Base-by-base conservation (phyloP, 2,113 vertebrate species). In the Lathamus discolor region DNA sequence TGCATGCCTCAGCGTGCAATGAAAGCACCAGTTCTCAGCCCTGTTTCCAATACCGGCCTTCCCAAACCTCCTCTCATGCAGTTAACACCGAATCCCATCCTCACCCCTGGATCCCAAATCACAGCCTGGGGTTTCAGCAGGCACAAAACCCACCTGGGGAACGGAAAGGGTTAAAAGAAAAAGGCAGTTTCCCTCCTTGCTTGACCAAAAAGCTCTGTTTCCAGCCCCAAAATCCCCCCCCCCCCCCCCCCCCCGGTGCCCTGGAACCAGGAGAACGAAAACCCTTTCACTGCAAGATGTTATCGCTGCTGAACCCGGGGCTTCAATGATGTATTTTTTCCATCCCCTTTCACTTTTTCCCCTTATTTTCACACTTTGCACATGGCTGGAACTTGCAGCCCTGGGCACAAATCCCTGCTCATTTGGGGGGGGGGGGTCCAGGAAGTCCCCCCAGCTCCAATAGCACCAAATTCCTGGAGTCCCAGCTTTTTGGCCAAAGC, bases 391-490 rank as follows among this genome's bases (percentile, higher is more conserved):
- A 52, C 33, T 22, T 10, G 7, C 84, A 57, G 41, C 61, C 57
- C 64, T 0, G 0, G 54, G 35, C 33, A 61, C 49, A 55, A 79
- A 59, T 25, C 52, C 25, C 67, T 1, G 1, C 41, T 0, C 4
- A 2, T 3, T 0, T 27, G 41, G 48, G 3, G n/a, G 17, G 22
- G 33, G 6, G 13, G 8, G 17, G 22, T 23, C 39, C 61, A 22
- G 1, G 1, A 55, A 87, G 25, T 61, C 69, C 69, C 84, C 33
- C 6, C 1, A 7, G 44, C 49, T 52, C 70, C 3, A 3, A 5
- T 44, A 72, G 18, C 59, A 49, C 22, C 49, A 6, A 63, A 93
- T 87, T 92, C 88, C 74, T 63, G 84, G 62, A 85, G 82, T 78
- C 85, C 55, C 82, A 93, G 82, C 78, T n/a, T 57, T 28, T 17